Evolutionary conservation across 2,113 vertebrate species (phyloP), one percentile per base, ranked within the genome.

Genomic region (Alethe diademata): DNA sequence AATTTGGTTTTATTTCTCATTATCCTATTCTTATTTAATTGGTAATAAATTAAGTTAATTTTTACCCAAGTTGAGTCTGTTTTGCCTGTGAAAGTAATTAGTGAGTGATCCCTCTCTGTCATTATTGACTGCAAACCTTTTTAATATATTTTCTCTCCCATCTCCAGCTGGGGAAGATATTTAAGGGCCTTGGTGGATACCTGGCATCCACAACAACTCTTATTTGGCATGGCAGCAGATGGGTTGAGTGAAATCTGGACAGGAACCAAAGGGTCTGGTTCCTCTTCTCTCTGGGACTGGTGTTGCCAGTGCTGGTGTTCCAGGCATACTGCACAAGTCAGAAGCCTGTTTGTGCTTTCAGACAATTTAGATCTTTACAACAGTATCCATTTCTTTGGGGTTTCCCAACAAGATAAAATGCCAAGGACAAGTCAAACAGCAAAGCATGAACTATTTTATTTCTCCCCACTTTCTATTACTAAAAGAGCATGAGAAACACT

Each of bases 401-500:
- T 74, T 95, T 96, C 51, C 62, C 60, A 64, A 67, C 48, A 79
- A 88, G 81, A 88, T 79, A 70, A 90, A 96, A 71, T 50, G 93
- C 71, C 91, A 96, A 93, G 87, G 87, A 91, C 91, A 92, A 90
- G 72, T 89, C 79, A 82, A 93, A 95, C 70, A 92, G 78, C 56
- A 94, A 84, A 95, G 53, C 72, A 94, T 69, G 86, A 94, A 91
- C 75, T 96, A 89, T 90, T 96, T 95, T 94, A 81, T 96, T 71
- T 80, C 61, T 88, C 64, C 81, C 80, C 48, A 61, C 67, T 92
- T 95, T 88, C 87, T 92, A 76, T 94, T 96, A 81, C 88, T 85
- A 96, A 97, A 97, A 97, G 96, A 96, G 92, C 96, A 96, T 95
- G 90, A 95, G 96, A 96, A 97, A 62, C 93, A 92, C 87, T 97